phyloP scores from a whole-genome alignment of 2,113 vertebrate genomes.

The Emberiza fucata region DNA sequence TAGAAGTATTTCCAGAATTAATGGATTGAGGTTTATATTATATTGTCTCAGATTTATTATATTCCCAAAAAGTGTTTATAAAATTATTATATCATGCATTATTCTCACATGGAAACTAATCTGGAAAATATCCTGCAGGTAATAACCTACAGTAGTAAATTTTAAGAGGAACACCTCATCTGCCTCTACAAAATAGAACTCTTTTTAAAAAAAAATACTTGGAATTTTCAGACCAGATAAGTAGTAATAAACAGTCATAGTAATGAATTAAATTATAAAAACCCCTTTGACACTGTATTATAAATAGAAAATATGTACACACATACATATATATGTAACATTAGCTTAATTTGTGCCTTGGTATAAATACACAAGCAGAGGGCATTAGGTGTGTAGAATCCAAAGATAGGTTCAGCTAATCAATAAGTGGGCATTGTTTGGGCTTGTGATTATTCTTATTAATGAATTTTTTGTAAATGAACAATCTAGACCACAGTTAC shows the following conservation, averaged over 20 bases:
- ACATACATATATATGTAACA: neutral
- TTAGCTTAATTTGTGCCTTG: neutral
- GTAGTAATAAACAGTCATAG: neutral
- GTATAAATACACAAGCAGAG: neutral
- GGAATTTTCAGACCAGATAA: neutral
- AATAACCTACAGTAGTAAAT: neutral
- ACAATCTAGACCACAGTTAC: neutral
- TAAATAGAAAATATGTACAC: neutral
- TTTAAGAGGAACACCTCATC: neutral
- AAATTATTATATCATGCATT: neutral
- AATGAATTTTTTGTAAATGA: slow-evolving; percentile 18
- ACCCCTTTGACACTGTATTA: neutral
- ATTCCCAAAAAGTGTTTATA: neutral
- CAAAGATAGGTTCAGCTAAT: neutral
- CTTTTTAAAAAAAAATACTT: neutral
- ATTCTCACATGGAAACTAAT: neutral
- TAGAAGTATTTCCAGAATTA: neutral
- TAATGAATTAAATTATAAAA: neutral
- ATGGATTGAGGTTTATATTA: neutral
- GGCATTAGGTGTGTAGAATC: neutral
- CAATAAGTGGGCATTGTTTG: neutral
- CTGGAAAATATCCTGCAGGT: neutral
- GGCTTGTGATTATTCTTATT: slow-evolving; percentile 17
- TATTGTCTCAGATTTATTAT: neutral
- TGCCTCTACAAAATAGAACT: neutral